Evolutionary conservation across 2,797 vertebrate genomes (phyloP).

Genomic region (Rhabdomys pumilio): DNA sequence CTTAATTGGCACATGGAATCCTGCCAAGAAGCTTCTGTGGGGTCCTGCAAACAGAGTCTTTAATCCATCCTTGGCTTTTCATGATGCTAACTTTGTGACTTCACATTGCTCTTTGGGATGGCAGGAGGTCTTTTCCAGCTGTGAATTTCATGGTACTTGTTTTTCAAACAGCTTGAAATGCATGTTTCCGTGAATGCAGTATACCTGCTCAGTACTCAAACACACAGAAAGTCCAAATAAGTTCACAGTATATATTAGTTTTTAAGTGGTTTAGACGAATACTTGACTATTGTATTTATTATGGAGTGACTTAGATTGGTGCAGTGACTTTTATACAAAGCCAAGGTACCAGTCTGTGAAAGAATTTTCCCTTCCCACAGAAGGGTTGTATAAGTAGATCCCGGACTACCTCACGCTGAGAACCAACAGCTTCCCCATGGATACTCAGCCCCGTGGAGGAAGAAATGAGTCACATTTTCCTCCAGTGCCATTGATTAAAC

Average conservation of each 20-base stretch:
- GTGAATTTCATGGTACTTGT: slow-evolving; percentile 48
- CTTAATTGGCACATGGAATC: neutral
- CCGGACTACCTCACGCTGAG: neutral
- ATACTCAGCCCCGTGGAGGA: neutral
- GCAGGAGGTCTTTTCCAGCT: neutral
- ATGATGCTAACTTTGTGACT: neutral
- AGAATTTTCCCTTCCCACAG: neutral
- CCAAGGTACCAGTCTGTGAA: neutral
- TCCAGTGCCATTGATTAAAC: slow-evolving; percentile 63
- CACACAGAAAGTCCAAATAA: neutral
- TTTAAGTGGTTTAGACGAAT: slow-evolving; percentile 24
- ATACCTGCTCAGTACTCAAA: neutral
- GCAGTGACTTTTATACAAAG: neutral
- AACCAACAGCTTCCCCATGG: neutral
- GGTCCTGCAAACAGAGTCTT: neutral
- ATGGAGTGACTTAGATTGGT: neutral
- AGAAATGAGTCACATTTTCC: slow-evolving; percentile 65
- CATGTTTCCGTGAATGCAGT: slow-evolving; percentile 18
- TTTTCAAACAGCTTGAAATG: slow-evolving; percentile 30
- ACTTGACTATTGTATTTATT: neutral
- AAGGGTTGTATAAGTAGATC: neutral
- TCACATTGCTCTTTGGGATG: neutral
- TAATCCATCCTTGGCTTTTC: neutral
- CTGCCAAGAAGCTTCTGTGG: neutral
- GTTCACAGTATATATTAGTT: slow-evolving; percentile 45